Base-by-base conservation (phyloP, 2,797 vertebrate species). In the Karalla daura region DNA sequence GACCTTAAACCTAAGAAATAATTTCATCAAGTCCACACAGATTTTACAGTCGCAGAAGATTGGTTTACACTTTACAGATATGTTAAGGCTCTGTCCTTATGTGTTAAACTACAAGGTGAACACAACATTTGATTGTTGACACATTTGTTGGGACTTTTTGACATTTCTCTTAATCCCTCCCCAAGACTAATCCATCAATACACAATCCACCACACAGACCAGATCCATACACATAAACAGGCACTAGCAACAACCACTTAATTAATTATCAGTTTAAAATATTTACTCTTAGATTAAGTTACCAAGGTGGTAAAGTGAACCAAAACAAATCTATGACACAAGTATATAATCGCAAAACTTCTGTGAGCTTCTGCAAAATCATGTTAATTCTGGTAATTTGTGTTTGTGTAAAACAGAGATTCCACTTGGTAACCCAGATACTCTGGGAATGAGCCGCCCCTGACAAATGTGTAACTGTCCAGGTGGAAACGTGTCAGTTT, bases 141-240 rank as follows among this genome's bases (percentile, higher is more conserved):
- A 61, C 65, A 70, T 76, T 79, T 78, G 41, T 52, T 63, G 37
- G 59, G 44, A 66, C 25, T 45, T 83, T 77, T 71, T 83, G 58
- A 85, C 83, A 77, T 79, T 81, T 10, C 54, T 65, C 56, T 70
- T 82, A 85, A 84, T 82, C 81, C 28, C 28, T 24, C 17, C 11
- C 13, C 1, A 40, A 41, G 62, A 54, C 40, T 70, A 86, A 89
- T 83, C 86, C 79, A 72, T 60, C 40, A 36, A 43, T 58, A 55
- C 70, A 28, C 65, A 74, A 24, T 73, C 55, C 33, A 61, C 28
- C 55, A 23, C 30, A 21, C 28, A 69, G 50, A 58, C 27, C 37
- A 43, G 18, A 73, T 15, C n/a, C 49, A 65, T 40, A 41, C 40
- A 63, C 70, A 36, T 61, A 46, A 45, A 53, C 25, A 27, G 17